phyloP scores from a whole-genome alignment of 2,888 invertebrate species.

The Drosophila melanosoma region DNA sequence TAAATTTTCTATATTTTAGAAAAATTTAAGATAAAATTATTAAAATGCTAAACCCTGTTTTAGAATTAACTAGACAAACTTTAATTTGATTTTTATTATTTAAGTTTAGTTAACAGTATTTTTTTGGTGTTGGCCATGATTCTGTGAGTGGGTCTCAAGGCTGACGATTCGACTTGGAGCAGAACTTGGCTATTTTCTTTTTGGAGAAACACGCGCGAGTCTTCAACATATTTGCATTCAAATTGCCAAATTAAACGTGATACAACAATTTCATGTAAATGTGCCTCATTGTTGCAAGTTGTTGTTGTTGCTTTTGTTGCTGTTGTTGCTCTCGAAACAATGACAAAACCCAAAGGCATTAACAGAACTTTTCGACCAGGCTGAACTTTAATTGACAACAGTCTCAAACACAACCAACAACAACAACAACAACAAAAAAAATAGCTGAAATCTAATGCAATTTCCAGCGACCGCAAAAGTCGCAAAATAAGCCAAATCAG shows the following conservation, averaged over 20 bases:
- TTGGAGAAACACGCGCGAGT: conserved; percentile 50
- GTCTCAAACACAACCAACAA: conserved; percentile 25
- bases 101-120: neutral
- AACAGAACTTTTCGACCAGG: conserved; percentile 61
- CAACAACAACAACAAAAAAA: conserved; percentile 9
- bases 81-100: neutral
- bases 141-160: conserved; percentile 28
- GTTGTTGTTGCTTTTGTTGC: conserved; percentile 21
- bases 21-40: conserved; percentile 2
- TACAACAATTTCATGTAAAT: conserved; percentile 82
- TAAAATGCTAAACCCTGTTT: neutral
- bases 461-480: conserved; percentile 66
- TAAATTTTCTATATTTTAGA: neutral
- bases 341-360: conserved; percentile 69
- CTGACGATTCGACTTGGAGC: conserved; percentile 39
- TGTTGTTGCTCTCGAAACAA: conserved; percentile 46
- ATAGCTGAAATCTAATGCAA: conserved; percentile 50
- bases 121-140: conserved; percentile 18
- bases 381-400: conserved; percentile 69
- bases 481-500: conserved; percentile 71
- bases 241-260: conserved; percentile 83
- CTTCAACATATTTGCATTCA: conserved; percentile 74
- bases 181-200: conserved; percentile 26
- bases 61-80: neutral
- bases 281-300: conserved; percentile 39